Base-by-base conservation (phyloP, 2,888 invertebrate genomes). In the Ormyrus nitidulus region DNA sequence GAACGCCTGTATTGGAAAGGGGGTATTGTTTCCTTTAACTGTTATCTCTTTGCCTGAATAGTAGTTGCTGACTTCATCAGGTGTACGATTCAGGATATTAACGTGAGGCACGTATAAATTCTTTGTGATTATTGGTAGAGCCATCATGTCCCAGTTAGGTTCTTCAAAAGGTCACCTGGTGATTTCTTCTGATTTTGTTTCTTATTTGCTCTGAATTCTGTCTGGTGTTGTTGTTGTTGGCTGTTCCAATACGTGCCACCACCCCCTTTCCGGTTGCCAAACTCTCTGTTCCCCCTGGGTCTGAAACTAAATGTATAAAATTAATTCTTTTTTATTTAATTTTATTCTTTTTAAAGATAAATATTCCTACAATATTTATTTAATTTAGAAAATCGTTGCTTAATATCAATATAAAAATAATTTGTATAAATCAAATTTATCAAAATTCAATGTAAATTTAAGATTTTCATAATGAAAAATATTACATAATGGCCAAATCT, bases 71-170 rank as follows among this genome's bases (percentile, higher is more conserved):
- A 98, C 94, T 82, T 97, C 97, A 73, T 95, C 93, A 80, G 94
- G 92, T 65, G 93, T 92, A 80, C 95, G 93, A 69, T 92, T 92
- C 78, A 94, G 91, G 56, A 95, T 94, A 91, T 95, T 94, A 66
- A 93, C 93, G 89, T 96, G 95, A 62, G 97, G 96, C 84, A 94
- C 93, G 90, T 98, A 98, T 88, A 99, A 97, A 91, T 98, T 95
- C 92, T 99, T 99, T 85, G 95, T 93, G 88, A 99, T 98, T 9
- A 95, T 95, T 85, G 95, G 94, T 83, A 99, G 92, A 82, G 93
- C 92, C 62, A 91, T 90, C 84, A 94, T 86, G 84, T 97, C 96
- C 98, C 98, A 99, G 84, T 93, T 93, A 5, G 98, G 97, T 87
- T 96, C 13, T 94, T 92, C 82, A 96, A 91, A 84, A 93, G 93